Conservation (phyloP, 2,888 invertebrate species). For the Hymenopus coronatus region DNA sequence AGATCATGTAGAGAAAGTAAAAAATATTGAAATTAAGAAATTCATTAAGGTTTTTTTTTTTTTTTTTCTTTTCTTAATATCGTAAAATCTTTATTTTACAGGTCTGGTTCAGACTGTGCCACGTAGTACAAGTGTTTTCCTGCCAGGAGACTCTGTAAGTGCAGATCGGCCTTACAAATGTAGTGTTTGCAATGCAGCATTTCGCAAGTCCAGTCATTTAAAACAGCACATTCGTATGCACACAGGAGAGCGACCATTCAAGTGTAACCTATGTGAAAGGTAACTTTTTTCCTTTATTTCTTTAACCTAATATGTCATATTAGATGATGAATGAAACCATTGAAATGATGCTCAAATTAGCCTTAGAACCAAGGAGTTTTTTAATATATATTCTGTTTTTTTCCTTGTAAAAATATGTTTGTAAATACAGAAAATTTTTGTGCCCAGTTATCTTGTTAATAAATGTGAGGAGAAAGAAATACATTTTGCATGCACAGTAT, state of each 20-base stretch:
- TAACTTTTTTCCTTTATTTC: too few species aligned
- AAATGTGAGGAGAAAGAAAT: too few species aligned
- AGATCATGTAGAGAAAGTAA: too few species aligned
- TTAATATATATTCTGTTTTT: too few species aligned
- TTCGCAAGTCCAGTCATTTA: constrained; percentile 56
- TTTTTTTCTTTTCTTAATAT: neutral
- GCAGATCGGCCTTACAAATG: constrained; percentile 51
- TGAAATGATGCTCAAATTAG: too few species aligned
- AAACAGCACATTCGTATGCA: constrained; percentile 50
- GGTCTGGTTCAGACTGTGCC: constrained; percentile 25
- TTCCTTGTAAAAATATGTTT: too few species aligned
- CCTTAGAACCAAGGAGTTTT: too few species aligned
- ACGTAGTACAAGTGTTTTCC: constrained; percentile 14
- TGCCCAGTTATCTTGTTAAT: too few species aligned
- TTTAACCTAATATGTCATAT: too few species aligned
- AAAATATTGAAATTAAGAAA: constrained; percentile 34
- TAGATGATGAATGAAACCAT: too few species aligned
- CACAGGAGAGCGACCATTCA: constrained; percentile 44
- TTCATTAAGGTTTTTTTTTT: neutral
- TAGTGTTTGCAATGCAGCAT: constrained; percentile 47
- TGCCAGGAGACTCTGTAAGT: constrained; percentile 17
- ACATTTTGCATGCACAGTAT: too few species aligned
- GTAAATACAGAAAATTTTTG: too few species aligned
- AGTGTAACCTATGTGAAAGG: constrained; percentile 39
- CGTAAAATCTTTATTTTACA: neutral